A percentile compares a stretch with the other conserved stretches of the same genome.
Evolutionary conservation across 2,888 invertebrate species (phyloP).

Genomic region (Diarsia rubi): DNA sequence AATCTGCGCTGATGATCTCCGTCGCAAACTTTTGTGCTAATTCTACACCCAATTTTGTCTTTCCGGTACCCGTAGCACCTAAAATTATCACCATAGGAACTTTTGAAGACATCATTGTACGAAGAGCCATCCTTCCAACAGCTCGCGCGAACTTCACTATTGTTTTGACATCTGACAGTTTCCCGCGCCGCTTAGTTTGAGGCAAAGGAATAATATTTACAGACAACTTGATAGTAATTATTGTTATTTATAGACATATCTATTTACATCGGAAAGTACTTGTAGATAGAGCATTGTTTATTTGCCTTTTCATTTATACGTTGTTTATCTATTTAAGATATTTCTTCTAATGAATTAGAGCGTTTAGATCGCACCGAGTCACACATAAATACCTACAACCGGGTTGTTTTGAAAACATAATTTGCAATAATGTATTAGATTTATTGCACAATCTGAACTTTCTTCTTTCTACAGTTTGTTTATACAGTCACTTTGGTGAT

Average conservation of each 20-base stretch:
- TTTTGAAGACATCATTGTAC: constrained; percentile 82
- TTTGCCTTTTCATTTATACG: constrained; percentile 36
- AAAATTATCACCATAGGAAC: constrained; percentile 96
- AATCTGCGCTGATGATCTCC: constrained; percentile 99
- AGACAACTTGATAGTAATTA: constrained; percentile 39
- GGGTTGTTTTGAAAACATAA: constrained; percentile 41
- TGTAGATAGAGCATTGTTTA: constrained; percentile 39
- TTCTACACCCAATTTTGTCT: constrained; percentile 98
- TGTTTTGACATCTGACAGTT: constrained; percentile 74
- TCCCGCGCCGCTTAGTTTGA: constrained; percentile 27
- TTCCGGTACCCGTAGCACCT: constrained; percentile 99
- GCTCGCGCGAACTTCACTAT: constrained; percentile 85
- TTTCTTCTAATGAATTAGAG: constrained; percentile 10
- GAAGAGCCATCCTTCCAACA: constrained; percentile 82
- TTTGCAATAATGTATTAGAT: constrained; percentile 31
- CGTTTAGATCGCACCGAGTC: constrained; percentile 5
- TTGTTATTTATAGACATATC: constrained; percentile 39
- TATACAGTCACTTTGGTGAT: constrained; percentile 18
- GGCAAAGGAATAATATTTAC: constrained; percentile 46
- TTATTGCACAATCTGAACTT: constrained; percentile 25
- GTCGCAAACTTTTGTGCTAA: constrained; percentile 96
- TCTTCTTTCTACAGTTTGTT: constrained; percentile 34
- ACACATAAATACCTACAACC: not conserved
- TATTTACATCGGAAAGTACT: constrained; percentile 36
- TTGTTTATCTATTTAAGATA: constrained; percentile 17